A percentile compares a stretch with the other conserved stretches of the same genome.
Evolutionary conservation across 2,797 vertebrate genomes (phyloP).

Genomic region (Labroides dimidiatus): DNA sequence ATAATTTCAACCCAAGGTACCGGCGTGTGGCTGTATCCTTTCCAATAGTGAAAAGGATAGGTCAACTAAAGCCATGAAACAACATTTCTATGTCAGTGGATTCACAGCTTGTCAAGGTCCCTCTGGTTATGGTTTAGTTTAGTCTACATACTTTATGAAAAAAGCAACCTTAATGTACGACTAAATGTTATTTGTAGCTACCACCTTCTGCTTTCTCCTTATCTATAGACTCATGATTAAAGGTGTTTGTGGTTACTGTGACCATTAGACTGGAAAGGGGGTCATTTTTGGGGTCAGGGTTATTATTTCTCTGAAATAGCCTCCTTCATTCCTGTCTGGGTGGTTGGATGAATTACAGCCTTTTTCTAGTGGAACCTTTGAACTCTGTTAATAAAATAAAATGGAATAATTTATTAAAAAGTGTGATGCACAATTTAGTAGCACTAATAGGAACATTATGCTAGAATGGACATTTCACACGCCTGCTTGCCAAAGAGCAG

Average conservation of each 20-base stretch:
- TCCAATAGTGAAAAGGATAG: neutral
- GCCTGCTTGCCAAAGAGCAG: neutral
- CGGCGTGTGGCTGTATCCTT: neutral
- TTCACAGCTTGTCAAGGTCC: neutral
- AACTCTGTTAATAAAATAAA: neutral
- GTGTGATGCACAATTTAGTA: neutral
- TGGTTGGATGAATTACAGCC: constrained; percentile 27
- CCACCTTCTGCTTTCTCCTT: neutral
- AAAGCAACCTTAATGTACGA: neutral
- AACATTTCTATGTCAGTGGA: neutral
- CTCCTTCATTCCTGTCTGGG: constrained; percentile 11
- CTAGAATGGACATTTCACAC: neutral
- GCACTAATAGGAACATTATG: neutral
- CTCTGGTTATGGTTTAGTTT: neutral
- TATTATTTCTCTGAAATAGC: constrained; percentile 34
- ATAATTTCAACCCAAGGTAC: neutral
- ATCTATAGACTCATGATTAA: constrained; percentile 43
- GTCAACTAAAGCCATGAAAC: neutral
- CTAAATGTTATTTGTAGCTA: neutral
- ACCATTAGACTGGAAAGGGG: constrained; percentile 28
- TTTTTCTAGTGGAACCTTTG: neutral
- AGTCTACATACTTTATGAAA: neutral
- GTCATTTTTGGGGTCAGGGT: constrained; percentile 39
- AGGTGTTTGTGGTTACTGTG: constrained; percentile 27
- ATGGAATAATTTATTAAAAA: neutral